Percentiles rank a stretch among this genome's conserved stretches.
Conservation (phyloP, 2,888 invertebrate genomes). For the Flexamia atlantica region DNA sequence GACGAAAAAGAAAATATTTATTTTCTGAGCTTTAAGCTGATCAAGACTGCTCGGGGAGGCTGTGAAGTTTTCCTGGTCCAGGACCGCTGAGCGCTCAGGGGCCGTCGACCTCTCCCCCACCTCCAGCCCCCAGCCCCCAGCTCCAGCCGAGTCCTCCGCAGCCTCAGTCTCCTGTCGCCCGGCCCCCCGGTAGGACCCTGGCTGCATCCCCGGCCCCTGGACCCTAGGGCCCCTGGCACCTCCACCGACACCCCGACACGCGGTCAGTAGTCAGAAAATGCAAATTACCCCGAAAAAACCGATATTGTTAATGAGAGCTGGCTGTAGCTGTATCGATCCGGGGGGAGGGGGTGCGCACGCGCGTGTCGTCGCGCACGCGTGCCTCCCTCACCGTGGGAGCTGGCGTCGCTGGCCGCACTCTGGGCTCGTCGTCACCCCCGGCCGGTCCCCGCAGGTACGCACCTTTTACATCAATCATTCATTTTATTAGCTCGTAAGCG, state of each 20-base stretch:
- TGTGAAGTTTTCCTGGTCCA: slow-evolving; percentile 4
- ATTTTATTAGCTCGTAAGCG: neutral
- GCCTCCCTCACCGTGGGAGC: slow-evolving; percentile 27
- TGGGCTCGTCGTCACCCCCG: slow-evolving; percentile 33
- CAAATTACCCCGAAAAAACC: slow-evolving; percentile 33
- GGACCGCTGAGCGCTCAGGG: neutral
- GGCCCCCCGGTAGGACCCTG: neutral
- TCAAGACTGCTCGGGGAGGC: neutral
- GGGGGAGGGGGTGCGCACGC: slow-evolving; percentile 54
- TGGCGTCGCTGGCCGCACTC: slow-evolving; percentile 15
- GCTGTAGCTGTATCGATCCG: slow-evolving; percentile 45
- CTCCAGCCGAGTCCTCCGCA: neutral
- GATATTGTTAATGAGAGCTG: slow-evolving; percentile 55
- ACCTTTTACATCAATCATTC: slow-evolving; percentile 41
- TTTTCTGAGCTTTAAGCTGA: too few relatives aligned
- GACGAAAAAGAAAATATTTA: too few relatives aligned
- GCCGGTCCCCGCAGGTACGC: slow-evolving; percentile 52
- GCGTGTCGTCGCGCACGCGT: slow-evolving; percentile 50
- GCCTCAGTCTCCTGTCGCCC: neutral
- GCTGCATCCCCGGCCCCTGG: neutral
- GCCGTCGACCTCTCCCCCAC: neutral
- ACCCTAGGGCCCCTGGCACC: neutral
- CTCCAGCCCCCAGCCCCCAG: neutral
- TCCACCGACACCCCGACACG: neutral
- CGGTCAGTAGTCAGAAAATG: slow-evolving; percentile 30